phyloP scores from a whole-genome alignment of 2,797 vertebrate genomes.

The Cirrhinus molitorella region DNA sequence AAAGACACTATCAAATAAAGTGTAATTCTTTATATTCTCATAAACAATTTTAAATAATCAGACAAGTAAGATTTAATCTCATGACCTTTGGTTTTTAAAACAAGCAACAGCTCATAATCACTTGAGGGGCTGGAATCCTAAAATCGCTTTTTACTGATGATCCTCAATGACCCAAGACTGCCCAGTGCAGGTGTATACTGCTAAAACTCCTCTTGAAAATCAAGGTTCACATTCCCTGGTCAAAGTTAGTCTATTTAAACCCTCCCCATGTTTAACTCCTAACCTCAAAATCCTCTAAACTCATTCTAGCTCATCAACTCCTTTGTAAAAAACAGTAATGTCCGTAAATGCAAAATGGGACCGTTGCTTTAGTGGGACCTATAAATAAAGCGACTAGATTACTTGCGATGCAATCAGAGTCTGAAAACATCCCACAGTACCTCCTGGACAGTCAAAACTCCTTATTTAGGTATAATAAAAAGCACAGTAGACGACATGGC shows the following conservation, averaged over 20 bases:
- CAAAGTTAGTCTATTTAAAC: neutral
- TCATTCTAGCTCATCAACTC: slow-evolving; percentile 15
- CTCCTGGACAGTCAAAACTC: slow-evolving; percentile 7
- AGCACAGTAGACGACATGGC: slow-evolving; percentile 23
- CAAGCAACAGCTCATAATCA: neutral
- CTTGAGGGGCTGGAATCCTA: neutral
- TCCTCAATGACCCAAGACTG: neutral
- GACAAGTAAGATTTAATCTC: neutral
- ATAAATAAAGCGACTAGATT: slow-evolving; percentile 1
- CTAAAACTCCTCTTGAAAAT: neutral
- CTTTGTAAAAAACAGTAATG: neutral
- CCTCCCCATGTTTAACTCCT: neutral
- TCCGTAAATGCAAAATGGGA: neutral
- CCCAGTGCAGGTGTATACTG: neutral
- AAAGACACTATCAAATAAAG: neutral
- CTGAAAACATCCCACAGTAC: slow-evolving; percentile 11
- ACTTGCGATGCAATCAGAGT: neutral
- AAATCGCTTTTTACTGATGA: neutral
- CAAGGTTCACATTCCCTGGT: neutral
- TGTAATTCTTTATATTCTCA: neutral
- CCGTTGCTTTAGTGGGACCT: neutral
- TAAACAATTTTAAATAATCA: neutral
- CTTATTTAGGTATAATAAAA: slow-evolving; percentile 2
- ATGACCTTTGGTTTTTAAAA: neutral
- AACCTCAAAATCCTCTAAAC: slow-evolving; percentile 10